These are phyloP conservation scores for Brenthis ino DNA, from an alignment of 2,888 invertebrate species.

Conservation along the genomic window DNA sequence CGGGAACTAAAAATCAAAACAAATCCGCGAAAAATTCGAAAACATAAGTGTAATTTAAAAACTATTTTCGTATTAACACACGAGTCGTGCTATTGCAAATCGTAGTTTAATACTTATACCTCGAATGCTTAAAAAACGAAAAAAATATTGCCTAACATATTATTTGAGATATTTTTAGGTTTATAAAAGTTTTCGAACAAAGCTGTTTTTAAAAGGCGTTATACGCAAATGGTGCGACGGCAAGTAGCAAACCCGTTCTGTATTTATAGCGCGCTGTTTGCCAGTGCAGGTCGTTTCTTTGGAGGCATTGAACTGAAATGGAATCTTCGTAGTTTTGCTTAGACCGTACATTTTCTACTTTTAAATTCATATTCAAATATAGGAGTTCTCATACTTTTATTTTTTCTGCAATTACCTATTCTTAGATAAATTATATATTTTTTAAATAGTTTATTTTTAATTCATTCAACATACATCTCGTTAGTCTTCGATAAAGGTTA, in stretches of 20 bases:
- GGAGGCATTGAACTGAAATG: constrained; percentile 36
- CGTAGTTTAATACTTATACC: no score
- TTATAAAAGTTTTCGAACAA: constrained; percentile 7
- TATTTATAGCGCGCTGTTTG: constrained; percentile 35
- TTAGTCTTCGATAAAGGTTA: no score
- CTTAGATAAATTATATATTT: no score
- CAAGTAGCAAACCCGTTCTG: constrained; percentile 34
- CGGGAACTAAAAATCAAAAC: no score
- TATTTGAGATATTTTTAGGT: constrained; percentile 2
- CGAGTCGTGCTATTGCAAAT: no score
- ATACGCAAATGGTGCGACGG: constrained; percentile 29
- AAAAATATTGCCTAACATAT: no score
- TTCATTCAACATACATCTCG: no score
- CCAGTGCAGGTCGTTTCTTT: constrained; percentile 30
- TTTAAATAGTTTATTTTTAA: no score
- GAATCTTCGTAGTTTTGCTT: constrained; percentile 29
- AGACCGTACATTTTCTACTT: constrained; percentile 25
- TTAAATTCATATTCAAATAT: constrained; percentile 22
- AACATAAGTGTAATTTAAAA: no score
- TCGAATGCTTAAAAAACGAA: no score
- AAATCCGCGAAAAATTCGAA: no score
- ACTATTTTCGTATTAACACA: no score
- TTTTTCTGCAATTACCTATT: not conserved
- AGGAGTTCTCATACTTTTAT: not conserved
- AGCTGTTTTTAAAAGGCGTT: constrained; percentile 25